A percentile compares a stretch with the other conserved stretches of the same genome.
phyloP scores from a whole-genome alignment of 1,140 invertebrate genomes.

The Drosophila miranda region DNA sequence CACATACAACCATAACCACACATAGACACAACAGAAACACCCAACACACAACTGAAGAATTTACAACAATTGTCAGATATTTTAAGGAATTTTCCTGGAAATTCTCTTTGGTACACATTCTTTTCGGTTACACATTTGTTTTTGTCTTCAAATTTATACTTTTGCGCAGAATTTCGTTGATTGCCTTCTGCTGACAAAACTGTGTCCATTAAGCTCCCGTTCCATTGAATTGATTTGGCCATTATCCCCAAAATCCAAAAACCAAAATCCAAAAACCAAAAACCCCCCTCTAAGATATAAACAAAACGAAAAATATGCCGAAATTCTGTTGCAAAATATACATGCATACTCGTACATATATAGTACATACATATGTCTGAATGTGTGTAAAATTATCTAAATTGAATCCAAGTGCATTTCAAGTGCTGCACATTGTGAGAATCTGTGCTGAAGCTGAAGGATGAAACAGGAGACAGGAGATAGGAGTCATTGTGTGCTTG shows the following conservation, averaged over 20 bases:
- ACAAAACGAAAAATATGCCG: slow-evolving; percentile 16
- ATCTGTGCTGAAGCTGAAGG: slow-evolving; percentile 40
- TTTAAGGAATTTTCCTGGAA: slow-evolving; percentile 15
- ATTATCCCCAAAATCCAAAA: neutral
- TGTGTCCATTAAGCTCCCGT: slow-evolving; percentile 38
- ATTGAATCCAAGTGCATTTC: slow-evolving; percentile 36
- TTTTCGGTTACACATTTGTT: slow-evolving; percentile 9
- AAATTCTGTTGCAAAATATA: slow-evolving; percentile 56
- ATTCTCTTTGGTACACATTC: neutral
- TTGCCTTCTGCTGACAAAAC: slow-evolving; percentile 71
- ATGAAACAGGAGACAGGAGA: neutral
- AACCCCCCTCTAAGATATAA: too few species aligned
- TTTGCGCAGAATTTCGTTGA: slow-evolving; percentile 48
- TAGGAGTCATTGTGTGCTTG: slow-evolving; percentile 13
- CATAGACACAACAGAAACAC: neutral
- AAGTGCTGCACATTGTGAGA: slow-evolving; percentile 42
- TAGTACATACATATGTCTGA: slow-evolving; percentile 15
- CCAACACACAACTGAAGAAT: slow-evolving; percentile 32
- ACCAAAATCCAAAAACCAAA: neutral
- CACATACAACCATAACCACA: slow-evolving; percentile 3
- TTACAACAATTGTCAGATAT: slow-evolving; percentile 32
- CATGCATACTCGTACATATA: neutral
- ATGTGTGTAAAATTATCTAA: slow-evolving; percentile 29
- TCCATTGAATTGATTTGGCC: slow-evolving; percentile 7
- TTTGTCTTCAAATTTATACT: slow-evolving; percentile 18